Conservation (phyloP, 1,140 invertebrate species). For the Campoletis sonorensis region DNA sequence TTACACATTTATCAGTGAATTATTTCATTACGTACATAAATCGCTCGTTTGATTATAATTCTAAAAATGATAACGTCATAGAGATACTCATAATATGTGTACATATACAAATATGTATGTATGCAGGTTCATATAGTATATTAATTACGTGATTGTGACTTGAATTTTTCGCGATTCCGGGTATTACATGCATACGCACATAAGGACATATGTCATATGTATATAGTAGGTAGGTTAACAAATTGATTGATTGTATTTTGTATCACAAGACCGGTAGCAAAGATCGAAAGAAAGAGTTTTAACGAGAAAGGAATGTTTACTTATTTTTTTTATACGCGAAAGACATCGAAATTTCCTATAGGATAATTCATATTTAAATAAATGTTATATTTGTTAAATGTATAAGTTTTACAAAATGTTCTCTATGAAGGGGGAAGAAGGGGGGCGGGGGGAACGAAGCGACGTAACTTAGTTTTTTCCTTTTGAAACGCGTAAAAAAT, state of each 20-base stretch:
- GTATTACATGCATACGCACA: slow-evolving; percentile 72
- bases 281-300: slow-evolving; percentile 63
- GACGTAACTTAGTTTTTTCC: too few species aligned
- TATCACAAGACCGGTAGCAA: slow-evolving; percentile 69
- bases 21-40: slow-evolving; percentile 61
- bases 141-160: slow-evolving; percentile 49
- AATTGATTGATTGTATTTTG: slow-evolving; percentile 76
- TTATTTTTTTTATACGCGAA: slow-evolving; percentile 36
- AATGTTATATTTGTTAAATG: slow-evolving; percentile 35
- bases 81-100: slow-evolving; percentile 60
- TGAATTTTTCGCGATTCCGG: slow-evolving; percentile 49
- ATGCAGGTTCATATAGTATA: slow-evolving; percentile 60
- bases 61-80: slow-evolving; percentile 54
- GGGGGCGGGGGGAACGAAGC: too few species aligned
- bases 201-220: slow-evolving; percentile 71
- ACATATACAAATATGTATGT: slow-evolving; percentile 60
- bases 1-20: slow-evolving; percentile 65
- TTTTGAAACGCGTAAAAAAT: too few species aligned
- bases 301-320: slow-evolving; percentile 54
- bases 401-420: neutral
- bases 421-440: too few species aligned
- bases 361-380: slow-evolving; percentile 12
- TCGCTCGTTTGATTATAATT: slow-evolving; percentile 66
- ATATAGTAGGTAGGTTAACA: slow-evolving; percentile 76
- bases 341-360: slow-evolving; percentile 28